Evolutionary conservation across 2,797 vertebrate genomes (phyloP).

Genomic region (Valencia hispanica): DNA sequence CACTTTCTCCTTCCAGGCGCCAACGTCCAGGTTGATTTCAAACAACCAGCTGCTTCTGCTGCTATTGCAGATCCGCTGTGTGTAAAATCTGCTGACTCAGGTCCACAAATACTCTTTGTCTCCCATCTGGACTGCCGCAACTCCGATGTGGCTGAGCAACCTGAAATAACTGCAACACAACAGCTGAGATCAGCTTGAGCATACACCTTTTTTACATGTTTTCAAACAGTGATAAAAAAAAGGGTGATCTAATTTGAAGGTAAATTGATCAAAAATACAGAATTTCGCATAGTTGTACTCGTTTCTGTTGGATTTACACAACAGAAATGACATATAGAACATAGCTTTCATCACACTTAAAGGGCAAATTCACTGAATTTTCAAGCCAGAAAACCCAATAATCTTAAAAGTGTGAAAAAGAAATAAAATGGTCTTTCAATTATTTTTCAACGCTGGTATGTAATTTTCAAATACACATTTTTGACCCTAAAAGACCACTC

Average conservation of each 20-base stretch:
- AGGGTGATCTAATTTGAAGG: neutral
- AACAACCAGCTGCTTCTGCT: slow-evolving; percentile 46
- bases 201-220: slow-evolving; percentile 7
- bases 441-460: neutral
- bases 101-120: slow-evolving; percentile 54
- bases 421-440: neutral
- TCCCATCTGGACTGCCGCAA: slow-evolving; percentile 63
- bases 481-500: neutral
- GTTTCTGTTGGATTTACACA: neutral
- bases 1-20: slow-evolving; percentile 29
- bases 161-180: slow-evolving; percentile 46
- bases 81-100: slow-evolving; percentile 70
- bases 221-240: neutral
- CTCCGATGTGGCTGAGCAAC: slow-evolving; percentile 46
- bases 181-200: slow-evolving; percentile 34
- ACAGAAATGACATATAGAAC: neutral
- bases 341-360: neutral
- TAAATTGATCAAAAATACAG: neutral
- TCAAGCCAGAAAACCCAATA: neutral
- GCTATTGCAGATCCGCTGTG: slow-evolving; percentile 48
- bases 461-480: neutral
- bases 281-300: neutral
- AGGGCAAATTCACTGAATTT: neutral
- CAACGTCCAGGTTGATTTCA: slow-evolving; percentile 47
- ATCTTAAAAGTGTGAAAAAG: neutral